Evolutionary conservation across 2,888 invertebrate species (phyloP), one percentile per base, ranked within the genome.

Genomic region (Opisthograptis luteolata): DNA sequence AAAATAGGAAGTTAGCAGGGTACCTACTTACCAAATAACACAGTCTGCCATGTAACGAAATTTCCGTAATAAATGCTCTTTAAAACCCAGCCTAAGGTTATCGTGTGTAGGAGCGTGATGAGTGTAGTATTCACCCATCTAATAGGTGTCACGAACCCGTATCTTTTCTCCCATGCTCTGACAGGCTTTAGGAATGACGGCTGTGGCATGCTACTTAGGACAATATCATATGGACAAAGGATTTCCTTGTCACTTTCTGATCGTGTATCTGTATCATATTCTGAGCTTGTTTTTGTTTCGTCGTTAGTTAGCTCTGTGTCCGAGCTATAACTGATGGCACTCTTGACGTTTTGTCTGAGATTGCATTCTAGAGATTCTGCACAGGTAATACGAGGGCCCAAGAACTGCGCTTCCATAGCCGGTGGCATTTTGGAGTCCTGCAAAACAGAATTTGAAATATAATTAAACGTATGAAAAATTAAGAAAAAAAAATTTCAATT

Each of bases 1-100:
- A n/a, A n/a, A n/a, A n/a, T n/a, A n/a, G n/a, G n/a, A n/a, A n/a
- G n/a, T n/a, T n/a, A n/a, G n/a, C n/a, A n/a, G n/a, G n/a, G n/a
- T n/a, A n/a, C n/a, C n/a, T 13, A 92, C 94, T 93, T 80, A 95
- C 95, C 88, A 71, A 92, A 94, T n/a, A 92, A 5, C 22, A 88
- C 66, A 0, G 93, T 91, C 58, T 82, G 79, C 55, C 79, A 92
- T 43, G 52, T 82, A 64, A 55, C 91, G 64, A 28, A 73, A 49
- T 3, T 60, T 46, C 50, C 77, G 76, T 64, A 64, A 10, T 37
- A 30, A 0, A 72, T 0, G n/a, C 55, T 81, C n/a, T 71, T 66
- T 3, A 79, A 0, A 3, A 92, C 66, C 46, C 81, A 79, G 47
- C 85, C 62, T 0, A 91, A 0, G 1, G 86, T 82, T 0, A 87